Conservation (phyloP, 92 coral and sea anemone species). For the Phymanthus crucifer region DNA sequence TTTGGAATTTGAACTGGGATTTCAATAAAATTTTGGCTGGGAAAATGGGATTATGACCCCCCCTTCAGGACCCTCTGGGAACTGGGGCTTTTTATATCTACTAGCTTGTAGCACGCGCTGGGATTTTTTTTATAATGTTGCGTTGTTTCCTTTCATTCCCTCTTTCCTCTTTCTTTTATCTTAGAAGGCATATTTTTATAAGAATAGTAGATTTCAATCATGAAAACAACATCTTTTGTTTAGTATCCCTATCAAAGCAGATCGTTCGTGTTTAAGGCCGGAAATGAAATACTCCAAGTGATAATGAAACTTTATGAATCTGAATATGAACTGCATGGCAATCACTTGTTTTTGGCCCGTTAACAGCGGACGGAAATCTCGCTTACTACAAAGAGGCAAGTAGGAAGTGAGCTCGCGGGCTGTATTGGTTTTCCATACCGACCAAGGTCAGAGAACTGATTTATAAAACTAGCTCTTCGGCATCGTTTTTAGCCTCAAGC, state of each 20-base stretch:
- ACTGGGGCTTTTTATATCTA: no score
- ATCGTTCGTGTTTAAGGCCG: not conserved
- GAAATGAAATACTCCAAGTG: not conserved
- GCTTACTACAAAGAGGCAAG: not conserved
- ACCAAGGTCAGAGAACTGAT: slow-evolving; percentile 2
- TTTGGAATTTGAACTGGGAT: no score
- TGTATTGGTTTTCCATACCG: not conserved
- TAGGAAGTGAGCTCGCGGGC: not conserved
- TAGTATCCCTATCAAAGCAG: not conserved
- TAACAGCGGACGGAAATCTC: not conserved
- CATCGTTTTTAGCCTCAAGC: not conserved
- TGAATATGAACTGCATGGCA: not conserved
- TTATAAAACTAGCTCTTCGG: not conserved
- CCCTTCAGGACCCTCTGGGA: no score
- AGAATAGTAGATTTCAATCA: no score
- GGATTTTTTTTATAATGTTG: no score
- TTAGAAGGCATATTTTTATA: no score
- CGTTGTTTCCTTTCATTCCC: no score
- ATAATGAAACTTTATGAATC: not conserved
- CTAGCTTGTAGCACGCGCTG: no score
- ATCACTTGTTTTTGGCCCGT: not conserved
- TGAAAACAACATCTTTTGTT: no score
- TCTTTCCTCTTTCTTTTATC: no score
- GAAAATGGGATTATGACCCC: no score
- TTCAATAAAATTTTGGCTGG: no score